Base-by-base conservation (phyloP, 2,797 vertebrate species). In the Sebastes iracundus region DNA sequence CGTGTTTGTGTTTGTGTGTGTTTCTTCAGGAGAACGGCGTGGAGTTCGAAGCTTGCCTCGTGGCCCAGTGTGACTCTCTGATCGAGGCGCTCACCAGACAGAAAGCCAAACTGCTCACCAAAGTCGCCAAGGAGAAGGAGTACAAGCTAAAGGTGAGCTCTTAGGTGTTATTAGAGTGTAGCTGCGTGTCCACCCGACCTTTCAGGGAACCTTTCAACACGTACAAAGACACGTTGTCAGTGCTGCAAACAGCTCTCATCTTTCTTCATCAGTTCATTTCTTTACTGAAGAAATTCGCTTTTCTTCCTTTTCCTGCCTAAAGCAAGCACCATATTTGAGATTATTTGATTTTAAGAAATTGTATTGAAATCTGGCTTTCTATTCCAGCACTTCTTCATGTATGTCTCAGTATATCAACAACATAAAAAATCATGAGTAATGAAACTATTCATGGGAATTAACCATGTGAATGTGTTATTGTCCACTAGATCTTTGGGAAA, bases 81-180 rank as follows among this genome's bases (percentile, higher is more conserved):
- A 99, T 99, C 0, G 98, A 99, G 20, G 97, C 98, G 0, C 92
- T 99, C 86, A 99, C 97, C 0, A 95, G 98, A 68, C 98, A 99
- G 92, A 99, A 99, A 90, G 98, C 98, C 86, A 99, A 99, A 76
- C 95, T 99, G 79, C 98, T 99, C 92, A 99, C 98, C 80, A 99
- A 99, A 93, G 97, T 99, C 94, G 98, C 97, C 74, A 99, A 99
- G 92, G 98, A 99, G 94, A 97, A 97, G 62, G 98, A 99, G 77
- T 97, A 98, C 94, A 99, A 99, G 63, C 92, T 98, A 62, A 99
- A 99, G 97, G 98, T 99, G 81, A 87, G 93, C 12, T 11, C 38
- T 35, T 16, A 1, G 28, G 33, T 18, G 0, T 7, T 9, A 1
- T 35, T 7, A 4, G 6, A 4, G 20, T 8, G 6, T 27, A 30